Evolutionary conservation across 1,140 invertebrate genomes (phyloP), one percentile per base, ranked within the genome.

Genomic region (Hycleus cichorii): DNA sequence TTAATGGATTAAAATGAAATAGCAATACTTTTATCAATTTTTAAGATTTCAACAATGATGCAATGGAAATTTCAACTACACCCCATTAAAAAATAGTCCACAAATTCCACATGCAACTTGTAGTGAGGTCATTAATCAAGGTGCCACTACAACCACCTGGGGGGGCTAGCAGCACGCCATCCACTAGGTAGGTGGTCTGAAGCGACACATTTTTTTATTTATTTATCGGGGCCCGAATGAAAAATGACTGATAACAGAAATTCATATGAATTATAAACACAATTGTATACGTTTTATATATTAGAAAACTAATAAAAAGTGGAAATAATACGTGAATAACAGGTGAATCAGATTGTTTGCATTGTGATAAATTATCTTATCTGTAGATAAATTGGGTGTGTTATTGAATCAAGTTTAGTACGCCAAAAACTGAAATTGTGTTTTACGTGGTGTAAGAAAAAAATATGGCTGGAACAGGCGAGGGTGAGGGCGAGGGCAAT

Each of bases 391-490:
- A 58, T 38, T 51, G 51, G 49, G 48, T 52, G 48, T 58, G 49
- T 32, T 32, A 7, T 32, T 32, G 4, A 7, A 7, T 5, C 7
- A 48, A 11, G 9, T 45, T 45, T 18, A 12, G 47, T 18, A 25
- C 47, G 10, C 6, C 7, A 32, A 5, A 32, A 18, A 18, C 18
- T 18, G 18, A 18, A 18, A 49, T 45, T 42, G 5, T 42, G 9
- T 42, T 42, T 6, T 42, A n/a, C 40, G 9, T 9, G 9, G 18
- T 18, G 18, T 18, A 18, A 18, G 10, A 42, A 42, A 11, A 42
- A 42, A 63, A 63, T 58, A 74, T 74, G 72, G 68, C 65, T 25
- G 69, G 69, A 47, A 68, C 64, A 60, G 69, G 65, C 55, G 68
- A 71, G 50, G 69, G 67, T 11, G 64, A 70, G 54, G 69, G 68